Base-by-base conservation (phyloP, 1,140 invertebrate species). In the Anagrus nilaparvatae region DNA sequence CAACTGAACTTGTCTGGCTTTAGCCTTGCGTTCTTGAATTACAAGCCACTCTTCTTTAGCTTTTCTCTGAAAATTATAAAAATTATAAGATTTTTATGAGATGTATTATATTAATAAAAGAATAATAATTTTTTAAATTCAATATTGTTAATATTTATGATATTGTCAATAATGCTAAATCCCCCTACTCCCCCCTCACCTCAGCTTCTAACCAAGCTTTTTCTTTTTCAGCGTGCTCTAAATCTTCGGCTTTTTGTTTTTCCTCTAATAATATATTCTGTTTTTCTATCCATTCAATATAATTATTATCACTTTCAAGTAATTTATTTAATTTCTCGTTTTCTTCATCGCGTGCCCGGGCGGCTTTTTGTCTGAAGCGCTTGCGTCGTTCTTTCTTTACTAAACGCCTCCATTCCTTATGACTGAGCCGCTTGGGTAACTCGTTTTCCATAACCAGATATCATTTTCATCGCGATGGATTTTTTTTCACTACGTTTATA, bases 341-440 rank as follows among this genome's bases (percentile, higher is more conserved):
- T 25, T 63, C 55, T 6, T 40, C 47, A 25, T 65, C 59, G 0
- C 61, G 56, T 21, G 56, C 45, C 17, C 45, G 49, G 6, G 77
- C 78, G 25, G 56, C 47, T 49, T 58, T 47, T 33, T 55, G 67
- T 47, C 78, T 60, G 30, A 75, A 60, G 47, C 60, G 65, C 55
- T 69, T 71, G 47, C 77, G 68, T 59, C 76, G 68, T 52, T 76
- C 67, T 46, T 65, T 76, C 59, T 79, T 81, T 3, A 66, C 77
- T 32, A 70, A 56, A 54, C 69, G 71, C 51, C 78, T 67, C 76
- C 77, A 78, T 55, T 71, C 63, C 50, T 63, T 72, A 52, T 77
- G 75, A 28, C 64, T 71, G 24, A 48, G 44, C 20, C 44, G 32
- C 21, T 29, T 28, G 14, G 21, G 17, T 28, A 10, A 13, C 40